A percentile compares a stretch with the other conserved stretches of the same genome.
Conservation (phyloP, 2,888 invertebrate genomes). For the Drosophila anceps region DNA sequence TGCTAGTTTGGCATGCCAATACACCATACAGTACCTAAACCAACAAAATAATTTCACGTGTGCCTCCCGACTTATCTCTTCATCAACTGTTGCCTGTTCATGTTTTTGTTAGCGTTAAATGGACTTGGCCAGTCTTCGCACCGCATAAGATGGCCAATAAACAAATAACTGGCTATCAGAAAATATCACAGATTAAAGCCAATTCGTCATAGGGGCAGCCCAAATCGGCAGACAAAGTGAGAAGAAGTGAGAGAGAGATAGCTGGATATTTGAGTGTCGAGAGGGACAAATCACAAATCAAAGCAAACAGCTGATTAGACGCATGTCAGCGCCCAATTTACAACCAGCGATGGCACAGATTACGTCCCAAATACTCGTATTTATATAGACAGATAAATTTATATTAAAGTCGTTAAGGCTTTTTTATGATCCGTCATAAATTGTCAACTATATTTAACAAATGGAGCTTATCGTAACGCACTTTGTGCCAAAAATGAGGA, state of each 20-base stretch:
- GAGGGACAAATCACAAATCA: conserved; percentile 32
- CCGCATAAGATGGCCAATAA: conserved; percentile 37
- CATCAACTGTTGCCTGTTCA: background rate
- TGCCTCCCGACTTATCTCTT: background rate
- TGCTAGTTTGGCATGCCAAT: background rate
- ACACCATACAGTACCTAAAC: no score
- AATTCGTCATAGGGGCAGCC: conserved; percentile 29
- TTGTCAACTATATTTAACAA: conserved; percentile 8
- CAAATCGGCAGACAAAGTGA: conserved; percentile 6
- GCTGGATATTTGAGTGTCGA: background rate
- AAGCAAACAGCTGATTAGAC: conserved; percentile 32
- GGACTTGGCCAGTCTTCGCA: background rate
- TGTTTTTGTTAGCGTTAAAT: background rate
- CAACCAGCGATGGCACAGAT: conserved; percentile 15
- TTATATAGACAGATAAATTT: conserved; percentile 27
- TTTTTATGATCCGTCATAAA: conserved; percentile 27
- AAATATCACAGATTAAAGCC: conserved; percentile 1
- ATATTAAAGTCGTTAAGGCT: conserved; percentile 2
- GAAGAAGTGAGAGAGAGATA: background rate
- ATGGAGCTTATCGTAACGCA: conserved; percentile 31
- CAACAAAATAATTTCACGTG: background rate
- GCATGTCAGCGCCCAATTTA: conserved; percentile 35
- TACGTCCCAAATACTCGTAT: background rate
- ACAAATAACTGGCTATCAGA: conserved; percentile 7
- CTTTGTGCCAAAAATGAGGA: conserved; percentile 21